Base-by-base conservation (phyloP, 2,113 vertebrate genomes). In the Thalassarche chlororhynchos region DNA sequence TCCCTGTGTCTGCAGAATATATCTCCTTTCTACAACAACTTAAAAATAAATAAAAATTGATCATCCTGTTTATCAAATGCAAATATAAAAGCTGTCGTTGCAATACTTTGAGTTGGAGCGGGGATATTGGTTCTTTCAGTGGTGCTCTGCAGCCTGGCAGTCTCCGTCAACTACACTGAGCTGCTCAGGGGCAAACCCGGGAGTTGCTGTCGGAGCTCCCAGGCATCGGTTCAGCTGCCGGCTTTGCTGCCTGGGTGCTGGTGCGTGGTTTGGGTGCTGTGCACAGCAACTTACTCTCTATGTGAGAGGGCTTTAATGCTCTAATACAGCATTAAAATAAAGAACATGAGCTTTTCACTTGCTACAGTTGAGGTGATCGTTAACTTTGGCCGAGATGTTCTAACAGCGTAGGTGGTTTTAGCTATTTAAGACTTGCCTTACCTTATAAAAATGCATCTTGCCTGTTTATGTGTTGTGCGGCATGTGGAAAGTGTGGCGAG, bases 31-130 rank as follows among this genome's bases (percentile, higher is more conserved):
- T 34, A 3, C 69, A 54, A 9, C 11, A 40, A 2, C 32, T 29
- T 42, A 5, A 78, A 64, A 46, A 54, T 25, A 74, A 66, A n/a
- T 62, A 58, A 34, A 20, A 49, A 36, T 20, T 1, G 6, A 26
- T 29, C 4, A 1, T 57, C 25, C 34, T 0, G 0, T 65, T 80
- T 29, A 23, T 52, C 46, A 32, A 29, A 44, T 12, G 9, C 44
- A 24, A 40, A 21, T 19, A 26, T 13, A 34, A 62, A 76, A 76
- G 49, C 42, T 66, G 28, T 31, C 10, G 1, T 18, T 44, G 78
- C 42, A 7, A 26, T 49, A 7, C 31, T 64, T 55, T 4, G n/a
- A 24, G 70, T 9, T 36, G 40, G 40, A 82, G 65, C 3, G 4
- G 21, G 17, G 24, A 20, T 76, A 0, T 47, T 75, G 34, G 6